A percentile compares a stretch with the other conserved stretches of the same genome.
phyloP scores from a whole-genome alignment of 2,888 invertebrate genomes.

The Pomacea canaliculata region DNA sequence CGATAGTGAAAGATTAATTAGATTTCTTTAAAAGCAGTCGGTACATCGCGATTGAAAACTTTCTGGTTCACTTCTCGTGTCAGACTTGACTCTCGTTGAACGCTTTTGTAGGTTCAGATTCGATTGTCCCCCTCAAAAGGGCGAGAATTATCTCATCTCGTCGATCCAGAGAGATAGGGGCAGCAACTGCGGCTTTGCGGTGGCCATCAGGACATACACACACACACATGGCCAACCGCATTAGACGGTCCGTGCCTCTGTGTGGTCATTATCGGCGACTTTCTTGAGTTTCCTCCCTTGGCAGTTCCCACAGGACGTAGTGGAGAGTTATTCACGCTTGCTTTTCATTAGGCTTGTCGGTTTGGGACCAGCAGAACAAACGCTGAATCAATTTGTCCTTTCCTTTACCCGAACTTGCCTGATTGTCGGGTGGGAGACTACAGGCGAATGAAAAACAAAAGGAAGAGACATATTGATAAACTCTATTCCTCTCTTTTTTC shows the following conservation, averaged over 20 bases:
- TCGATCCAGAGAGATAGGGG: background rate
- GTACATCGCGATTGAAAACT: background rate
- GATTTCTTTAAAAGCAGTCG: too few relatives aligned
- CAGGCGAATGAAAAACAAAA: background rate
- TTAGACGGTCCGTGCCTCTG: slow-evolving; percentile 1
- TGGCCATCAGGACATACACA: background rate
- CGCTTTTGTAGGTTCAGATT: too few relatives aligned
- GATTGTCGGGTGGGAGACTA: slow-evolving; percentile 3
- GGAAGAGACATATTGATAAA: too few relatives aligned
- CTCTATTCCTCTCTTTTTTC: too few relatives aligned
- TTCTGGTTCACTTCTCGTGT: background rate
- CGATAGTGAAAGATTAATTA: background rate
- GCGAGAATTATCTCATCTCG: background rate
- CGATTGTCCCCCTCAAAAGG: too few relatives aligned
- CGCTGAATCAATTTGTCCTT: slow-evolving; percentile 25
- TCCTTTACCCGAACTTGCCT: slow-evolving; percentile 3
- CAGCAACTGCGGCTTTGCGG: slow-evolving; percentile 4
- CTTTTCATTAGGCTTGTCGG: slow-evolving; percentile 18
- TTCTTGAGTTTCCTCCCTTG: slow-evolving; percentile 7
- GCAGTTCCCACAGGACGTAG: background rate
- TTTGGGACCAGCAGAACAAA: slow-evolving; percentile 20
- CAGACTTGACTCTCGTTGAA: too few relatives aligned
- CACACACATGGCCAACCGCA: background rate
- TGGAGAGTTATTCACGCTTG: slow-evolving; percentile 6
- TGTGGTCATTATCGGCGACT: slow-evolving; percentile 16